Evolutionary conservation across 2,888 invertebrate species (phyloP), one percentile per base, ranked within the genome.

Genomic region (Notodromas monacha): DNA sequence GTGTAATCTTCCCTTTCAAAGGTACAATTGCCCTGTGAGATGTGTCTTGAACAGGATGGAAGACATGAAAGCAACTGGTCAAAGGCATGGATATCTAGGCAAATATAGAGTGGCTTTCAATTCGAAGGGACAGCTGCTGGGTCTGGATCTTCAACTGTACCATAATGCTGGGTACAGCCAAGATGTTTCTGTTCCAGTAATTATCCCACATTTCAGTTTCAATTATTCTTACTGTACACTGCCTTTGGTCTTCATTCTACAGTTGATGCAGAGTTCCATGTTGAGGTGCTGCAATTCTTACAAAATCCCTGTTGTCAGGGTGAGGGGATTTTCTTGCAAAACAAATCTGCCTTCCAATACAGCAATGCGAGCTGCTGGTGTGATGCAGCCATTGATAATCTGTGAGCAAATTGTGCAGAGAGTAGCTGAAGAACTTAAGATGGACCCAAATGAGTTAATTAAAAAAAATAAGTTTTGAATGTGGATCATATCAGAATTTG

Each of bases 331-430:
- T 42, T 54, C 65, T 8, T 86, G 84, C 43, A 68, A 61, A 49
- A 89, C 86, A 0, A 81, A 89, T 53, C 47, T 76, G 30, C 66
- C 79, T 0, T 77, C 79, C 0, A 79, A 79, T 45, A 86, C 84
- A 0, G 86, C 86, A 1, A 86, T 84, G 43, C 56, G 86, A 40
- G 79, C 79, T 2, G 81, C 79, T 42, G 81, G 81, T 4, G 76
- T 66, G 0, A 81, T 81, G 0, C 81, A 81, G 45, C 77, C 69
- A 15, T 76, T 79, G 76, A 69, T 72, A 43, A 61, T 66, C 2
- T 68, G 62, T 0, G 84, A 84, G 49, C 61, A 56, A 38, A 65
- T 74, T 39, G 58, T 74, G 26, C 56, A 67, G 36, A 65, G 73
- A 37, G 57, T 79, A 10, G 76, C 81, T 2, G 56, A 56, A 16